A percentile compares a stretch with the other conserved stretches of the same genome.
phyloP scores from a whole-genome alignment of 2,113 vertebrate genomes.

The Misgurnus anguillicaudatus region DNA sequence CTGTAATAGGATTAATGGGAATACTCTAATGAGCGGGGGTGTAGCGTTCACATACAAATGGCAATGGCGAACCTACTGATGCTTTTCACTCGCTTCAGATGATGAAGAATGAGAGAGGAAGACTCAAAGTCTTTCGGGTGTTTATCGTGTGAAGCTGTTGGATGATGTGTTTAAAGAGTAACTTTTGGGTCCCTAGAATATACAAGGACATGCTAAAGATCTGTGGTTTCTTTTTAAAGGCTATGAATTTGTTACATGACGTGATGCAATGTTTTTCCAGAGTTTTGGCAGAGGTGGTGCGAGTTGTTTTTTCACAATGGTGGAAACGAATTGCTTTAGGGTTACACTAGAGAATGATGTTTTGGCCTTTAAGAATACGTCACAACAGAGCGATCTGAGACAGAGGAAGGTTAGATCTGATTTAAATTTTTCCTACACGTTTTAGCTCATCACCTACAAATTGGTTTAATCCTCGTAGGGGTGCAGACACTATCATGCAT shows the following conservation, averaged over 20 bases:
- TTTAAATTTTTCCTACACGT: constrained; percentile 50
- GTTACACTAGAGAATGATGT: constrained; percentile 22
- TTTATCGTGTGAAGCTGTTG: neutral
- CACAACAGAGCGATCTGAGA: constrained; percentile 25
- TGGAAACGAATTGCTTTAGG: constrained; percentile 20
- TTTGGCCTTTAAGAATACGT: constrained; percentile 30
- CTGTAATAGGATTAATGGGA: constrained; percentile 75
- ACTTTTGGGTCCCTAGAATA: neutral
- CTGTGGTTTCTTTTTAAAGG: neutral
- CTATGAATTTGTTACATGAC: neutral
- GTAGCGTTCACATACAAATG: constrained; percentile 51
- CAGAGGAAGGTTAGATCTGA: constrained; percentile 27
- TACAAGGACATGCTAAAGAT: neutral
- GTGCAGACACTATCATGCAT: constrained; percentile 30
- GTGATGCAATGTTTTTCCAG: neutral
- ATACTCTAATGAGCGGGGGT: constrained; percentile 66
- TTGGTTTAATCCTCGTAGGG: constrained; percentile 34
- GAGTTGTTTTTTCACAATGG: constrained; percentile 25
- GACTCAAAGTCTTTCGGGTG: neutral
- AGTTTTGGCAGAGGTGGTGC: constrained; percentile 25
- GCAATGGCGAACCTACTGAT: constrained; percentile 27
- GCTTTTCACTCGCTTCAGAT: constrained; percentile 1
- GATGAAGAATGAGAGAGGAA: neutral
- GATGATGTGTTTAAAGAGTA: too few relatives aligned
- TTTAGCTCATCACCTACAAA: constrained; percentile 39